A percentile compares a stretch with the other conserved stretches of the same genome.
Evolutionary conservation across 2,888 invertebrate genomes (phyloP).

Genomic region (Rhamphomyia laevipes): DNA sequence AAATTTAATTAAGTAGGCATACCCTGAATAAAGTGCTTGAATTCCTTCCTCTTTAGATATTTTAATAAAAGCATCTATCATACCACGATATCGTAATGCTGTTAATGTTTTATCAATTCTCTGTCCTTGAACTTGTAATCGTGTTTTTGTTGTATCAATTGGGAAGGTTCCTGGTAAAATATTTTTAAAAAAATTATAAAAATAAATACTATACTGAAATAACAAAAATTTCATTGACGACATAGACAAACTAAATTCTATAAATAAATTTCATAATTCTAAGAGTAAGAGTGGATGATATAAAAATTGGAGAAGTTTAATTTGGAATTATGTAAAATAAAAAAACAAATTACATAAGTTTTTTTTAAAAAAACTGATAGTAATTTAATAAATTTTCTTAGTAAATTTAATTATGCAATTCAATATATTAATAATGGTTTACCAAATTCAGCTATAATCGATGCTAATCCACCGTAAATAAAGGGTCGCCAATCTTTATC

Average conservation of each 20-base stretch:
- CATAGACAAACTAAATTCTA: too few species aligned
- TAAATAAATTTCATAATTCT: too few species aligned
- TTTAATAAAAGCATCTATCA: constrained; percentile 82
- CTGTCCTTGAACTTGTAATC: constrained; percentile 90
- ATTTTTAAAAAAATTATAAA: background rate
- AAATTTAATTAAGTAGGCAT: constrained; percentile 24
- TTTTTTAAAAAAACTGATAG: too few species aligned
- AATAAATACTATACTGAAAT: constrained; percentile 4
- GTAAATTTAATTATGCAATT: too few species aligned
- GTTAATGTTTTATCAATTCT: constrained; percentile 63
- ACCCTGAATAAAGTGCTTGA: constrained; percentile 77
- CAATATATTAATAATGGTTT: constrained; percentile 27
- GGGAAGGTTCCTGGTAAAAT: constrained; percentile 81
- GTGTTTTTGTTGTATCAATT: constrained; percentile 90
- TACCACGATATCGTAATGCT: constrained; percentile 71
- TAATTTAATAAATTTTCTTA: too few species aligned
- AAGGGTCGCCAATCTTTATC: constrained; percentile 85
- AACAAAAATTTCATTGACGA: background rate
- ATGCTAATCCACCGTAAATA: constrained; percentile 87
- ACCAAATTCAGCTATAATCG: constrained; percentile 91
- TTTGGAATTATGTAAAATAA: too few species aligned
- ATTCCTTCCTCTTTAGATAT: constrained; percentile 80
- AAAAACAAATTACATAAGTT: too few species aligned
- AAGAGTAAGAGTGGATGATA: too few species aligned
- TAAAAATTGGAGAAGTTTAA: too few species aligned